phyloP scores from a whole-genome alignment of 2,888 invertebrate genomes.

The Abscondita cerata region DNA sequence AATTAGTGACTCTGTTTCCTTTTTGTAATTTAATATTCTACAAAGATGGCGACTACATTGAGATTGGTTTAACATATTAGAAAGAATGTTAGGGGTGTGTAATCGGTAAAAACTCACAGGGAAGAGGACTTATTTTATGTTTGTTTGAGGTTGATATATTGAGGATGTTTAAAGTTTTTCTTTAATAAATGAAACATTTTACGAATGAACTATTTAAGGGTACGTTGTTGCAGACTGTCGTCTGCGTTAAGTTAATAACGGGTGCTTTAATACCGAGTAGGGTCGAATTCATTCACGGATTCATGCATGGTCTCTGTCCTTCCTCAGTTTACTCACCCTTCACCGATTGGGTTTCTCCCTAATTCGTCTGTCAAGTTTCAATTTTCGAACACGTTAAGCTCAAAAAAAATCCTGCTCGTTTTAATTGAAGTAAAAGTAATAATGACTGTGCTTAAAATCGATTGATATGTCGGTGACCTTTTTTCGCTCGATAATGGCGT shows the following conservation, averaged over 20 bases:
- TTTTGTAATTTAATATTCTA: too few species aligned
- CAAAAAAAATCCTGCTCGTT: not conserved
- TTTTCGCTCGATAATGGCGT: not conserved
- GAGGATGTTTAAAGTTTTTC: too few species aligned
- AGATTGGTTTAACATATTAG: not conserved
- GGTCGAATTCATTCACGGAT: constrained; percentile 18
- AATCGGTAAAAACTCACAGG: not conserved
- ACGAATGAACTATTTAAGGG: constrained; percentile 9
- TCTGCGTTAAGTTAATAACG: constrained; percentile 12
- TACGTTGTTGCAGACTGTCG: constrained; percentile 13
- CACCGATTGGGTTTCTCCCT: constrained; percentile 16
- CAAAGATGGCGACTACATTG: too few species aligned
- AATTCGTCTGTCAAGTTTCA: constrained; percentile 18
- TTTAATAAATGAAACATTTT: too few species aligned
- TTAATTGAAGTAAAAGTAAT: constrained; percentile 1
- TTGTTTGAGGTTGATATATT: too few species aligned
- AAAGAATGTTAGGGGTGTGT: constrained; percentile 1
- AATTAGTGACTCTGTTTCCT: too few species aligned
- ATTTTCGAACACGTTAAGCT: constrained; percentile 9
- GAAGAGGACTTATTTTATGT: too few species aligned
- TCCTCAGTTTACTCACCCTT: constrained; percentile 23
- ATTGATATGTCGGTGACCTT: constrained; percentile 12
- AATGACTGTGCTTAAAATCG: not conserved
- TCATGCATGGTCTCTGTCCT: constrained; percentile 21
- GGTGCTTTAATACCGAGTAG: constrained; percentile 12